Evolutionary conservation across 2,888 invertebrate species (phyloP), one percentile per base, ranked within the genome.

Genomic region (Phymatocera aterrima): DNA sequence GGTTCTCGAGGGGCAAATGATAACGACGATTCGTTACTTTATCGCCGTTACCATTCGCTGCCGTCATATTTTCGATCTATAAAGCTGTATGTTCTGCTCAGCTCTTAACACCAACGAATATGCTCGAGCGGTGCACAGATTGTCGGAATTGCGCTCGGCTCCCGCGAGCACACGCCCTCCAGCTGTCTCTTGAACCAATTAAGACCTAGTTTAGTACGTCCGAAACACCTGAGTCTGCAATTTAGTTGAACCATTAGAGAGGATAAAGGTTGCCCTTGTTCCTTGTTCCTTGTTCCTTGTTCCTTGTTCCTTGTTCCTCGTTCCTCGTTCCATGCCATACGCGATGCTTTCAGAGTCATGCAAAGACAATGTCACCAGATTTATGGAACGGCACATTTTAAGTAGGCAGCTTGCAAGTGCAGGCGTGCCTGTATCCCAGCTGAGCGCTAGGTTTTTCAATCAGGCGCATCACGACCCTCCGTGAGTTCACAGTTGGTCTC

Each of bases 121-220:
- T 3, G 6, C 37, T 31, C 8, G 12, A 10, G 24, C 43, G 65
- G 43, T 65, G 72, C 51, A 51, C 72, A 72, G 72, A 72, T 72
- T 51, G 51, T 72, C 12, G 72, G 43, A 72, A 72, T 51, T 48
- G 34, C 72, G n/a, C 18, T 31, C 15, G n/a, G n/a, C n/a, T 48
- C 24, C 28, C 15, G 5, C 10, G 18, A 21, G 48, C 48, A n/a
- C 51, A 28, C n/a, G 28, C 72, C 51, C 43, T 51, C 51, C 51
- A 51, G 31, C 72, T 51, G 72, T 72, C 72, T 72, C 72, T 72
- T 18, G 72, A 72, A 31, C 72, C 72, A 72, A 68, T 72, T 72
- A 72, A 72, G 72, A 72, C 72, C 48, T 51, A 34, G 48, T 72
- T 72, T 72, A 51, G 72, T 72, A 72, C 72, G 51, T 51, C 72